Conservation (phyloP, 2,888 invertebrate genomes). For the Asteroscopus sphinx region DNA sequence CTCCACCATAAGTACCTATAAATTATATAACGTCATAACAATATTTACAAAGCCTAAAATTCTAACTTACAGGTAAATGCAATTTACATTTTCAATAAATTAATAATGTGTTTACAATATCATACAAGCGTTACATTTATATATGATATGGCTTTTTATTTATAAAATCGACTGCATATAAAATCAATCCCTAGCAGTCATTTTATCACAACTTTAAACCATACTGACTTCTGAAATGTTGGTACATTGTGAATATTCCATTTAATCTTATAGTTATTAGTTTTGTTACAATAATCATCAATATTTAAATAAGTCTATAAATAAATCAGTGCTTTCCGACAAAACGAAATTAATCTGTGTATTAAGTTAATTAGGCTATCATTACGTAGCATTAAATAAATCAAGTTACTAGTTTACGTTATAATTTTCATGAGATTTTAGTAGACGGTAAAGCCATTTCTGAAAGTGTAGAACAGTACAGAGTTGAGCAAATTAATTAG, state of each 20-base stretch:
- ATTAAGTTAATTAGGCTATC: slow-evolving; percentile 48
- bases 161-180: slow-evolving; percentile 81
- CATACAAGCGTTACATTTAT: slow-evolving; percentile 87
- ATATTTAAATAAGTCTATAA: slow-evolving; percentile 39
- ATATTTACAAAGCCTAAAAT: slow-evolving; percentile 89
- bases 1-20: slow-evolving; percentile 85
- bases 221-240: slow-evolving; percentile 40
- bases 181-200: slow-evolving; percentile 79
- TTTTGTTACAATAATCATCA: slow-evolving; percentile 27
- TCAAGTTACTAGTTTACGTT: slow-evolving; percentile 23
- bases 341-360: slow-evolving; percentile 39
- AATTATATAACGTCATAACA: slow-evolving; percentile 90
- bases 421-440: slow-evolving; percentile 19
- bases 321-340: slow-evolving; percentile 55
- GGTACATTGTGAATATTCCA: slow-evolving; percentile 32
- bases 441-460: slow-evolving; percentile 52
- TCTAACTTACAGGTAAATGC: slow-evolving; percentile 88
- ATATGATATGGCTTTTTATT: slow-evolving; percentile 87
- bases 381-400: slow-evolving; percentile 28
- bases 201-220: slow-evolving; percentile 68
- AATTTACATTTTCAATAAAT: slow-evolving; percentile 89
- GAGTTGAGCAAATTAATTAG: slow-evolving; percentile 80
- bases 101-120: slow-evolving; percentile 87
- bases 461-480: slow-evolving; percentile 54
- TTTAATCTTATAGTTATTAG: slow-evolving; percentile 33